A percentile compares a stretch with the other conserved stretches of the same genome.
phyloP scores from a whole-genome alignment of 2,113 vertebrate genomes.

The Silurus asotus region DNA sequence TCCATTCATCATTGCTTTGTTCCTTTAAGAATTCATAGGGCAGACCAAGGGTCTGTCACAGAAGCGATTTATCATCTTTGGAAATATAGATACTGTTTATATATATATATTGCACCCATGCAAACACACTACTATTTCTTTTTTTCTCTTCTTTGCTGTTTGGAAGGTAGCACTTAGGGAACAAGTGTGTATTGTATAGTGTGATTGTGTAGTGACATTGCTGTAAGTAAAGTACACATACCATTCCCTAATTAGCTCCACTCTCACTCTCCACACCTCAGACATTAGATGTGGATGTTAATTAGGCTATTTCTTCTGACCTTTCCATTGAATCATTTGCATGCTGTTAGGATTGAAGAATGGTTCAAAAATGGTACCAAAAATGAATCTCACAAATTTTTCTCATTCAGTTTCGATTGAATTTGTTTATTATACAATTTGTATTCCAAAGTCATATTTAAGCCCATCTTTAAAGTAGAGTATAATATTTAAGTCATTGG shows the following conservation, averaged over 20 bases:
- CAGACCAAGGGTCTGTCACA: conserved; percentile 70
- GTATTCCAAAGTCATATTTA: background rate
- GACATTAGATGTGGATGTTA: conserved; percentile 35
- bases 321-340: conserved; percentile 43
- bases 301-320: conserved; percentile 44
- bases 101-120: conserved; percentile 49
- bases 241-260: conserved; percentile 66
- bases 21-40: conserved; percentile 81
- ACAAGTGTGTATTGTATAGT: background rate
- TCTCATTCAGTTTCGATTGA: background rate
- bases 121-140: background rate
- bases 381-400: background rate
- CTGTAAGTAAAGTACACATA: conserved; percentile 26
- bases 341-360: conserved; percentile 30
- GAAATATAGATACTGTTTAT: conserved; percentile 47
- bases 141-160: conserved; percentile 12
- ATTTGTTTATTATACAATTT: background rate
- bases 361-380: background rate
- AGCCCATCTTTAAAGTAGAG: background rate
- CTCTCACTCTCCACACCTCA: conserved; percentile 34
- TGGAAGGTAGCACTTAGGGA: conserved; percentile 13
- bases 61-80: conserved; percentile 77
- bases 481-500: background rate
- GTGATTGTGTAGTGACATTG: conserved; percentile 29
- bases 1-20: conserved; percentile 83